Evolutionary conservation across 2,113 vertebrate genomes (phyloP).

Genomic region (Sterrhoptilus dennistouni): DNA sequence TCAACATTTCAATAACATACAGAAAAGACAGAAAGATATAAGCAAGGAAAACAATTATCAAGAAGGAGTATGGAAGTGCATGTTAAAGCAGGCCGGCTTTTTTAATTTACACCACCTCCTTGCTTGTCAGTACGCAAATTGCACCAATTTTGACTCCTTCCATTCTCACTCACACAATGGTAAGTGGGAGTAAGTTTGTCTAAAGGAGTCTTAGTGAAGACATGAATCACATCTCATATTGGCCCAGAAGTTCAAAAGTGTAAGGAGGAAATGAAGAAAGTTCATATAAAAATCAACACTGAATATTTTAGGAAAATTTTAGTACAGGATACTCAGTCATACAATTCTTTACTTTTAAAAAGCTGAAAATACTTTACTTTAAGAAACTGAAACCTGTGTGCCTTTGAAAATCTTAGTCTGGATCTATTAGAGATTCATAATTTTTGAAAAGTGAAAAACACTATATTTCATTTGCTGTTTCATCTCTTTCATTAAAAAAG

Average conservation of each 20-base stretch:
- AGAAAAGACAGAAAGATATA: not conserved
- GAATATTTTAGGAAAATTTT: not conserved
- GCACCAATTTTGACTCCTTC: constrained; percentile 25
- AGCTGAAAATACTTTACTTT: not conserved
- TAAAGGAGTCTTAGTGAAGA: not conserved
- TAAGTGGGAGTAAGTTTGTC: constrained; percentile 29
- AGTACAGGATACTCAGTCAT: not conserved
- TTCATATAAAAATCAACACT: not conserved
- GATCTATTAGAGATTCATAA: not conserved
- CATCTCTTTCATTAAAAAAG: not conserved
- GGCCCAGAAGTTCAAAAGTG: not conserved
- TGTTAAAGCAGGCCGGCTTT: constrained; percentile 5
- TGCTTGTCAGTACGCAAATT: constrained; percentile 24
- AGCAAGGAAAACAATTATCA: not conserved
- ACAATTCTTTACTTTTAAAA: not conserved
- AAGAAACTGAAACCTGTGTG: not conserved
- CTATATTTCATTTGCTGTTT: not conserved
- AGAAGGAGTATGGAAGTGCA: not conserved
- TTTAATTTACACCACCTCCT: constrained; percentile 5
- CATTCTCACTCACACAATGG: constrained; percentile 30
- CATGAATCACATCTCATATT: constrained; percentile 5
- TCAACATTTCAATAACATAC: not conserved
- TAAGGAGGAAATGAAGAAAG: not conserved
- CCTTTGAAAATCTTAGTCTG: not conserved
- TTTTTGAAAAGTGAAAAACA: not conserved